Evolutionary conservation across 2,888 invertebrate species (phyloP), one percentile per base, ranked within the genome.

Genomic region (Acanthosoma haemorrhoidale): DNA sequence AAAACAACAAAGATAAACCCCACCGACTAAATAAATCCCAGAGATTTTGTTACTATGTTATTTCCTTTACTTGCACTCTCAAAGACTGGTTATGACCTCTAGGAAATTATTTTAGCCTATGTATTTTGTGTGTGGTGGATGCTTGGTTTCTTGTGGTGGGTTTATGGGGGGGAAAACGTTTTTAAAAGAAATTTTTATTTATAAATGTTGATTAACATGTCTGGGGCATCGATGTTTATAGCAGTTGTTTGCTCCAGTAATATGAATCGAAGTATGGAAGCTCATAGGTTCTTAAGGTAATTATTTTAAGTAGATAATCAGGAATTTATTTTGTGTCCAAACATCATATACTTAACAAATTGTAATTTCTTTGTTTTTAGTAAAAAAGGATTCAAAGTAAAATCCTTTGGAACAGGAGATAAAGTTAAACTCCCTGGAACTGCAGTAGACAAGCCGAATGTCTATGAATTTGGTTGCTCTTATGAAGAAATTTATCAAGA

Each of bases 211-310:
- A 3, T 58, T 43, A 69, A 60, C 15, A 76, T 76, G 76, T 68
- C 75, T 18, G 25, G 25, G 9, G 18, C 61, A 9, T 66, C 66
- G 77, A 80, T 92, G 76, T 88, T 86, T 77, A 87, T 98, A 77
- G 98, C 98, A 25, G 96, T 99, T 69, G 93, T 96, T 76, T 99
- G 99, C 83, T 98, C 98, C 8, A 97, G 96, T 78, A 99, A 99
- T 80, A 99, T 99, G 95, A 99, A 99, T 80, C 86, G 99, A 71
- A 97, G 96, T 77, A 99, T 99, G 99, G 99, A 99, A 83, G 98
- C 98, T 15, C 99, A 99, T 83, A 93, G 93, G 71, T 96, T 96
- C 81, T 83, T 99, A 61, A 84, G 85, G 88, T 88, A 81, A 64
- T 36, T 36, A 9, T 6, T 36, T 16, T 34, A 4, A 15, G 8